Conservation (phyloP, 2,113 vertebrate genomes). For the Irena cyanogastra region DNA sequence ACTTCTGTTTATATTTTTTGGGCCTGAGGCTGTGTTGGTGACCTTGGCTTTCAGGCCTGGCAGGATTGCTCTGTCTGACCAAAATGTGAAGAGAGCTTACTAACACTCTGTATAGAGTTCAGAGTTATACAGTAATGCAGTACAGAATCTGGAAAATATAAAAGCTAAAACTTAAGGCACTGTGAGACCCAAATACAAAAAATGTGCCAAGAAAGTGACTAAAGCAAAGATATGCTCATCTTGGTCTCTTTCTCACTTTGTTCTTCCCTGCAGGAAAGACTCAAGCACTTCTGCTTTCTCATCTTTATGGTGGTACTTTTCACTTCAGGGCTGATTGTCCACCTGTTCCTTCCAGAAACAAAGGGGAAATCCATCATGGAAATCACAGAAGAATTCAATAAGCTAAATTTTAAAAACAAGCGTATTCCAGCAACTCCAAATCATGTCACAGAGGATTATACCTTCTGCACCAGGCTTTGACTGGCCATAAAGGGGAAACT, state of each 20-base stretch:
- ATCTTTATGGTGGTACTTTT: conserved; percentile 76
- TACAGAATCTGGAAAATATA: neutral
- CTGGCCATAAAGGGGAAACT: fast-evolving
- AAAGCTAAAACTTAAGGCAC: neutral
- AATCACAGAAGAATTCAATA: conserved; percentile 83
- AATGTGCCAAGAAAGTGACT: neutral
- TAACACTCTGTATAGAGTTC: neutral
- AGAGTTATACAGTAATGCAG: neutral
- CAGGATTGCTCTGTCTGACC: neutral
- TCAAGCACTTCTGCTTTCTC: conserved; percentile 83
- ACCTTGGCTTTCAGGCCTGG: neutral
- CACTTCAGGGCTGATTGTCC: conserved; percentile 67
- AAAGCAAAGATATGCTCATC: neutral
- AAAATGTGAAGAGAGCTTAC: neutral
- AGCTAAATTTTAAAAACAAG: conserved; percentile 77
- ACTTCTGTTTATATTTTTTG: neutral
- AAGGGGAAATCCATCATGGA: conserved; percentile 81
- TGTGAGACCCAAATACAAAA: neutral
- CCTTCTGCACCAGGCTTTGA: conserved; percentile 62
- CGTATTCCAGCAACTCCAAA: neutral
- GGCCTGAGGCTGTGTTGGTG: neutral
- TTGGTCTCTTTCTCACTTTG: neutral
- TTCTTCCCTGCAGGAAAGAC: conserved; percentile 70
- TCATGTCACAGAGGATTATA: neutral
- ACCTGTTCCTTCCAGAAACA: conserved; percentile 85